Percentiles rank a stretch among this genome's conserved stretches.
These are phyloP conservation scores for Ariopsis seemanni DNA, from an alignment of 2,113 vertebrate species.

Conservation along the genomic window DNA sequence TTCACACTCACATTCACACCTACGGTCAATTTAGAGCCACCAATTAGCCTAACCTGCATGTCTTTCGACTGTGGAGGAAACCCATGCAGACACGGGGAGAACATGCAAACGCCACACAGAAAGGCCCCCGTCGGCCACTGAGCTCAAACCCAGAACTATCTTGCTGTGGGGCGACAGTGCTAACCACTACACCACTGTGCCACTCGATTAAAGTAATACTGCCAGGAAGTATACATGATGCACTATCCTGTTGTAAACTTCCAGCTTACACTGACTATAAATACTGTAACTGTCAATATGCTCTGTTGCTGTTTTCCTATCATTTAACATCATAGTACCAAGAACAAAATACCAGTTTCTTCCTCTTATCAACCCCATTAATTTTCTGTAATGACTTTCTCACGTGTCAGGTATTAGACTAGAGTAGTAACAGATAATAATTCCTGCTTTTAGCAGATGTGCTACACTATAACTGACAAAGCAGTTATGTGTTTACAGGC, in stretches of 20 bases:
- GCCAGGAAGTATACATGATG: not conserved
- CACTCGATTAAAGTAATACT: not conserved
- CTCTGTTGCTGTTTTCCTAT: not conserved
- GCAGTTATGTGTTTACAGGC: slow-evolving; percentile 15
- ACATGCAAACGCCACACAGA: no score
- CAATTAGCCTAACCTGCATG: no score
- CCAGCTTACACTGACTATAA: not conserved
- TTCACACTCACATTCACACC: no score
- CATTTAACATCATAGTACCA: not conserved
- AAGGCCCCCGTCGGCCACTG: no score
- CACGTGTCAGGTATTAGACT: not conserved
- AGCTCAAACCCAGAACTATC: no score
- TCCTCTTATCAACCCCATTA: not conserved
- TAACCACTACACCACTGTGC: no score
- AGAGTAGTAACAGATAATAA: not conserved
- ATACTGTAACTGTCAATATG: not conserved
- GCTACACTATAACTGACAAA: not conserved
- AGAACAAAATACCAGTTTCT: not conserved
- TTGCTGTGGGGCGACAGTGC: no score
- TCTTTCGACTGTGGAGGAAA: no score
- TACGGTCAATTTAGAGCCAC: no score
- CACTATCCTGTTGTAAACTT: not conserved
- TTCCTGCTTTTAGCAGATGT: slow-evolving; percentile 13
- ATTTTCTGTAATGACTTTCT: not conserved
- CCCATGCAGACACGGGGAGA: no score